Conservation (phyloP, 2,888 invertebrate genomes). For the Parapristionchus giblindavisi region DNA sequence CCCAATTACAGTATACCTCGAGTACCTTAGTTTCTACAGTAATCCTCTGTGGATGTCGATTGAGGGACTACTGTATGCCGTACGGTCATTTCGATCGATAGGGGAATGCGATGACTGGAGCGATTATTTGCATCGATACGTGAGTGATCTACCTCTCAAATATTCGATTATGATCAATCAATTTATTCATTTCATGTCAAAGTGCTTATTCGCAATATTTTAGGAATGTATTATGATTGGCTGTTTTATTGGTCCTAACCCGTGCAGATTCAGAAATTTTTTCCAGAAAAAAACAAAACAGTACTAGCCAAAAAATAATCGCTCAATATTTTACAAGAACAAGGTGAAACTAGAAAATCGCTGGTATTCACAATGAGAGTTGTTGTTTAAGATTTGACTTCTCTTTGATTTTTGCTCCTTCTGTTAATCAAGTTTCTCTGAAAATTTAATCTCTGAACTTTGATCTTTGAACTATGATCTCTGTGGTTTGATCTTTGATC, state of each 20-base stretch:
- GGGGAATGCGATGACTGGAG: constrained; percentile 4
- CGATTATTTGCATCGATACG: constrained; percentile 18
- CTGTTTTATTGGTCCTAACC: not conserved
- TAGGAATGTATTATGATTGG: not conserved
- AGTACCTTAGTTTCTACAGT: not conserved
- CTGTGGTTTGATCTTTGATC: not conserved
- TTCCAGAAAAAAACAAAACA: no score
- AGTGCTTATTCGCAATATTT: not conserved
- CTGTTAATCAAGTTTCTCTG: no score
- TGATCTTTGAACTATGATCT: no score
- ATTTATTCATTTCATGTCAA: not conserved
- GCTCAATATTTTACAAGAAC: no score
- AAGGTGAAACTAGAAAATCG: no score
- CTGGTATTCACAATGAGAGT: no score
- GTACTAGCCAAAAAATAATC: no score
- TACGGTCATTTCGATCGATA: not conserved
- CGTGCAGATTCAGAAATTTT: no score
- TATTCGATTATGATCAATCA: not conserved
- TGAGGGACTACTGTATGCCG: not conserved
- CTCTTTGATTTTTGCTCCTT: no score
- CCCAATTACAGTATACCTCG: no score
- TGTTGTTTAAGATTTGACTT: no score
- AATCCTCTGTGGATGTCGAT: not conserved
- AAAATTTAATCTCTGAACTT: no score
- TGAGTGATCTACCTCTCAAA: not conserved